phyloP scores from a whole-genome alignment of 2,888 invertebrate species.

The Lasioglossum vierecki region DNA sequence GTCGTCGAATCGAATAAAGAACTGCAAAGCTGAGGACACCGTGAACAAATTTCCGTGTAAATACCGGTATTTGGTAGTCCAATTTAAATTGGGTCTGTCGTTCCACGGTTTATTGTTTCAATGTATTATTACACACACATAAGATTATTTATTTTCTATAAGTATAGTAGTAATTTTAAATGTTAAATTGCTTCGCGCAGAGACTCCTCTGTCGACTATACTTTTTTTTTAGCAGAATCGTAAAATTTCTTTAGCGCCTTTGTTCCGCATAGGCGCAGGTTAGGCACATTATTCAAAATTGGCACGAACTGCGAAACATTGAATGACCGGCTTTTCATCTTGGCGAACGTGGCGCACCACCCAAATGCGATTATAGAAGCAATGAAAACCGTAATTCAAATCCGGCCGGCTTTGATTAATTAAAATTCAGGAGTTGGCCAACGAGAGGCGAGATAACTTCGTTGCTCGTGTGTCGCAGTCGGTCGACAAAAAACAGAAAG shows the following conservation, averaged over 20 bases:
- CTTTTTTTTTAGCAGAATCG: neutral
- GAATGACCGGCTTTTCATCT: constrained; percentile 19
- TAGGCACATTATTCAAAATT: neutral
- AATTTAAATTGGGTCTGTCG: neutral
- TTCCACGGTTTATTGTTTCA: neutral
- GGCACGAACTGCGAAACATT: constrained; percentile 10
- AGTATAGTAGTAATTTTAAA: too few species aligned
- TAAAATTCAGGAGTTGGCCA: constrained; percentile 35
- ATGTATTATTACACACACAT: neutral
- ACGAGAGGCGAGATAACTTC: constrained; percentile 19
- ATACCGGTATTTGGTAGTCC: neutral
- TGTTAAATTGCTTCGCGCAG: neutral
- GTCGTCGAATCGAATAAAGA: neutral
- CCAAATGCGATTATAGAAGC: neutral
- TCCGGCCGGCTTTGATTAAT: constrained; percentile 32
- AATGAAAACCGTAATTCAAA: constrained; percentile 19
- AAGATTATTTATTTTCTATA: neutral
- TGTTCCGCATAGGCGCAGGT: neutral
- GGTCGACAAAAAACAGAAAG: neutral
- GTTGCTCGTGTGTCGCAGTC: constrained; percentile 2
- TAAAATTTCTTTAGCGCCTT: neutral
- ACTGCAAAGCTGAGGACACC: neutral
- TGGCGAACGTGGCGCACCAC: neutral
- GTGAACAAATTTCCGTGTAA: neutral
- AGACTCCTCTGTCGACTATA: neutral